Evolutionary conservation across 2,888 invertebrate genomes (phyloP), one percentile per base, ranked within the genome.

Genomic region (Drosophila merina): DNA sequence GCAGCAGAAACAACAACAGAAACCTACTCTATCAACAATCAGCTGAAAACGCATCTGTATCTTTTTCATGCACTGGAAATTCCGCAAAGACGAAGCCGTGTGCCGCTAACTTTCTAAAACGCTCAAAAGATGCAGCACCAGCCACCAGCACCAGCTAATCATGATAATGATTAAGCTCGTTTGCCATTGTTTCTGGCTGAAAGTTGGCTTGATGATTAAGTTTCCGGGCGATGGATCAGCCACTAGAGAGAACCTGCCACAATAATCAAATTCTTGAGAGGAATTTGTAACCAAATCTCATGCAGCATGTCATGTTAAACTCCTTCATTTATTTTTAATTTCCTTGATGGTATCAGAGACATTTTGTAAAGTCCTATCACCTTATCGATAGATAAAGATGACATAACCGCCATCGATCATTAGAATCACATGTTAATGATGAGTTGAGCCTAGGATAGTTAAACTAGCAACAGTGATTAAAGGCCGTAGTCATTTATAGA

Each of bases 11-110:
- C 14, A 14, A 14, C 14, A 14, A 14, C 14, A 14, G 14, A 14
- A 14, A 14, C 14, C 14, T 14, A 14, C 14, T 14, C 14, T 14
- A 14, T 14, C 20, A 48, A 48, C 33, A 42, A 42, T 42, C 87
- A 75, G 80, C 77, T 86, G 76, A 76, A 80, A 83, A 83, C 84
- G 86, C 84, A 80, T 80, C 86, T 80, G 80, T 86, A 86, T 77
- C 86, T 80, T 84, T 87, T 87, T 87, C 89, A 89, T 90, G 89
- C 89, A 90, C 89, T 89, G 88, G 86, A 89, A 89, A 90, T 78
- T 89, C 80, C 80, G 77, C 70, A 78, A 77, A 86, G 71, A 76
- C 77, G 67, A 74, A 67, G 69, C 56, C 66, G 70, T 70, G 68
- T 72, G 66, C 83, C 72, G 77, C 76, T 74, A 86, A 88, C 89